These are phyloP conservation scores for Ormyrus nitidulus DNA, from an alignment of 2,888 invertebrate species.

Conservation along the genomic window DNA sequence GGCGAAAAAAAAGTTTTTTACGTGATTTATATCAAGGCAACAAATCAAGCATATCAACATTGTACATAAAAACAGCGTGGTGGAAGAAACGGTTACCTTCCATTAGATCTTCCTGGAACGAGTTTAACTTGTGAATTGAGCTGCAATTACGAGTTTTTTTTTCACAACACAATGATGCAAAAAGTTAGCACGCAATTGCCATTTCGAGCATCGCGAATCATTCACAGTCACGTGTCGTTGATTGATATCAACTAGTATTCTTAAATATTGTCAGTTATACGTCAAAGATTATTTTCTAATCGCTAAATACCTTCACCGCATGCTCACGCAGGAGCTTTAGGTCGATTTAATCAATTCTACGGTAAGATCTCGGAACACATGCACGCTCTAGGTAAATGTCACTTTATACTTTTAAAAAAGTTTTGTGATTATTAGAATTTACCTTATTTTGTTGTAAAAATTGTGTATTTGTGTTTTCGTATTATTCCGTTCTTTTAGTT, in stretches of 20 bases:
- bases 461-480: background rate
- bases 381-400: conserved; percentile 75
- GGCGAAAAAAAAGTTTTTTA: too few relatives aligned
- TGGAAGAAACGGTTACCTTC: too few relatives aligned
- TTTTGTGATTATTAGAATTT: conserved; percentile 15
- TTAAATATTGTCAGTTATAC: conserved; percentile 24
- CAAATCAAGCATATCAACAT: too few relatives aligned
- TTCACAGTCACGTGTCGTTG: conserved; percentile 49
- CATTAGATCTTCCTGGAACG: background rate
- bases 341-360: conserved; percentile 73
- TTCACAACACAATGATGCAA: too few relatives aligned
- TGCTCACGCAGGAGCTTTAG: conserved; percentile 74
- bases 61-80: too few relatives aligned
- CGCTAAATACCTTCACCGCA: conserved; percentile 67
- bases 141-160: background rate
- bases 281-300: conserved; percentile 61
- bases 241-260: conserved; percentile 14
- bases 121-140: background rate
- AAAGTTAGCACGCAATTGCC: background rate
- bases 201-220: background rate
- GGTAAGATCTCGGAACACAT: conserved; percentile 75
- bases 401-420: conserved; percentile 61
- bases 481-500: background rate
- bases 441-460: conserved; percentile 8
- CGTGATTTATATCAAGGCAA: too few relatives aligned